These are phyloP conservation scores for Darevskia nairensis DNA, from an alignment of 2,797 vertebrate species.

Conservation along the genomic window DNA sequence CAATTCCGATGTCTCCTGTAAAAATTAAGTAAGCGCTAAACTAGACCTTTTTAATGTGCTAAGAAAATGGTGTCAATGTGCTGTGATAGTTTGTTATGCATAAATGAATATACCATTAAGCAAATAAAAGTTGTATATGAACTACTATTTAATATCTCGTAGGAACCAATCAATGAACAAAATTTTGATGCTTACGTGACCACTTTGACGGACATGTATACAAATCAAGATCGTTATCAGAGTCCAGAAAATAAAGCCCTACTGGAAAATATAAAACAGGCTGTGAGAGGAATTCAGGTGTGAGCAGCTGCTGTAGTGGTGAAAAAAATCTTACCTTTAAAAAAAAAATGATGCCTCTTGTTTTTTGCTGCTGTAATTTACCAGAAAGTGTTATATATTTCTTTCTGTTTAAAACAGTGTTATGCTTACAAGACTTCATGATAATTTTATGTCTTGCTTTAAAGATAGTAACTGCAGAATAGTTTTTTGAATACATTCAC, in stretches of 20 bases:
- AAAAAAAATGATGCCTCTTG: slow-evolving; percentile 84
- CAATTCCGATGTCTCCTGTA: slow-evolving; percentile 73
- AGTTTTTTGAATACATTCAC: slow-evolving; percentile 97
- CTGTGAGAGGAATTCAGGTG: slow-evolving; percentile 99
- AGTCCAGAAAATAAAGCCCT: slow-evolving; percentile 98
- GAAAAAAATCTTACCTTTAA: slow-evolving; percentile 73
- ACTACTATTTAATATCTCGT: slow-evolving; percentile 85
- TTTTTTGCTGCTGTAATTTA: slow-evolving; percentile 90
- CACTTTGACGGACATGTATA: slow-evolving; percentile 98
- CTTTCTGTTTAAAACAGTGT: slow-evolving; percentile 90
- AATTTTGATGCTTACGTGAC: slow-evolving; percentile 99
- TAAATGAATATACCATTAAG: slow-evolving; percentile 80
- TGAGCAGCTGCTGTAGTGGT: slow-evolving; percentile 85
- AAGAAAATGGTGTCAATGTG: slow-evolving; percentile 65
- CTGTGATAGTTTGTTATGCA: slow-evolving; percentile 77
- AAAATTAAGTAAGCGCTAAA: slow-evolving; percentile 72
- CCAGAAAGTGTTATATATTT: slow-evolving; percentile 91
- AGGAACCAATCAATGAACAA: slow-evolving; percentile 99
- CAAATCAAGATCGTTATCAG: slow-evolving; percentile 99
- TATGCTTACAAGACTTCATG: slow-evolving; percentile 89
- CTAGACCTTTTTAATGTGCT: slow-evolving; percentile 61
- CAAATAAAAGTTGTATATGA: slow-evolving; percentile 82
- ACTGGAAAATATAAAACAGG: slow-evolving; percentile 99
- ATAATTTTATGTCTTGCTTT: slow-evolving; percentile 93
- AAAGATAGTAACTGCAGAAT: slow-evolving; percentile 89